Base-by-base conservation (phyloP, 1,140 invertebrate species). In the Pseudoatta argentina region DNA sequence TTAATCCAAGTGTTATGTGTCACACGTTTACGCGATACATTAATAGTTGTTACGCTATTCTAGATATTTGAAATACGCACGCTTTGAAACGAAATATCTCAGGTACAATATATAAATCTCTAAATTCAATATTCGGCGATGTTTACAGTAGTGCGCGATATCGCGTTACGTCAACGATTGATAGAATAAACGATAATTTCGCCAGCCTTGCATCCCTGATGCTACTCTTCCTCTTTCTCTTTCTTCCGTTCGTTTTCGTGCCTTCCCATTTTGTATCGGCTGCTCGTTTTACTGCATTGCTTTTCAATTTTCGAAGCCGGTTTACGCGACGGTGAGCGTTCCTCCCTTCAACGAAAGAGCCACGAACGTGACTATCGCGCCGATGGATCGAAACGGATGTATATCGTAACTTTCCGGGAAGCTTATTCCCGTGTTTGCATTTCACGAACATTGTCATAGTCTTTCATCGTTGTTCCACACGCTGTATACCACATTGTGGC, bases 371-470 rank as follows among this genome's bases (percentile, higher is more conserved):
- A 85, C 82, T 85, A 85, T 85, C 75, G 63, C 75, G 59, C 51
- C 82, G 72, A 77, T 85, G 30, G 82, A 85, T 85, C 82, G 82
- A 78, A 83, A 83, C 79, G 79, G 79, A 83, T 83, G 79, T 83
- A 83, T 83, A 83, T 75, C 61, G 79, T 83, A 83, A 83, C 79
- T 63, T 83, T 83, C 79, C 79, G 55, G 79, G 79, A 83, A 83
- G 79, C 79, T 83, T 73, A 83, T 83, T 73, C 79, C 79, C 69
- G 79, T 55, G 69, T 61, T 83, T 61, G 79, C 69, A 59, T 72
- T 77, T 77, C 82, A 85, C 82, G 57, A 78, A 78, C 21, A 69
- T 81, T 81, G 78, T 81, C 78, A 81, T 73, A 82, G 69, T 57
- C 69, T 83, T 73, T 83, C 79, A 83, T 51, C 79, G 79, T 61